These are phyloP conservation scores for western clawed frog (Xenopus tropicalis) DNA, from an alignment of 2,113 vertebrate species.

Conservation along the genomic window UCB_Xtro_10.0 CM004451.2:70184501-70185000, in stretches of 20 bases:
- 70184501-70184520: no score
- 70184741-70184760: not conserved
- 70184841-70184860: not conserved
- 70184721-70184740: not conserved
- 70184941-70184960: no score
- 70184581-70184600: no score
- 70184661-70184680: conserved; percentile 15
- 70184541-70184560: no score
- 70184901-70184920: no score
- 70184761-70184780: not conserved
- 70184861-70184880: not conserved
- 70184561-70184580: no score
- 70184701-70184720: conserved; percentile 1
- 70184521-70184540: no score
- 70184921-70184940: no score
- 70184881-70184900: not conserved
- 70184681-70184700: conserved; percentile 1
- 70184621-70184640: not conserved
- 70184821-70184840: not conserved
- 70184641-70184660: conserved; percentile 10
- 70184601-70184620: no score
- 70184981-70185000: no score
- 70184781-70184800: not conserved
- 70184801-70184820: not conserved
- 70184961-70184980: no score